phyloP scores from a whole-genome alignment of 2,888 invertebrate genomes.

The Thumatha senex region DNA sequence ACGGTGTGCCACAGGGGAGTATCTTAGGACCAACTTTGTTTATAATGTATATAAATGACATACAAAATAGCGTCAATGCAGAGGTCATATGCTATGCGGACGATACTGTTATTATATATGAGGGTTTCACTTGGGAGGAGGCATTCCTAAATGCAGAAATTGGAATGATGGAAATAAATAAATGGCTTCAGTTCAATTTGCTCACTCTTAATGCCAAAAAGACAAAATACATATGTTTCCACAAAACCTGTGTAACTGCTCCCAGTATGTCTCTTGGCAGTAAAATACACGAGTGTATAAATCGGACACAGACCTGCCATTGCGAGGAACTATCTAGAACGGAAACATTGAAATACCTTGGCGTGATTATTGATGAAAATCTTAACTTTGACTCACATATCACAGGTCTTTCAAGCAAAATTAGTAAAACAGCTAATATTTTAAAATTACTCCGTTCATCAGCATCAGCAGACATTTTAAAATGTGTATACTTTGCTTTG shows the following conservation, averaged over 20 bases:
- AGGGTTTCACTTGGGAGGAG: not conserved
- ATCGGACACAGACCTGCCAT: constrained; percentile 13
- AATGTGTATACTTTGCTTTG: not conserved
- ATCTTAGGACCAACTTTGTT: constrained; percentile 8
- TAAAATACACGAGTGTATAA: not conserved
- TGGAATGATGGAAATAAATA: not conserved
- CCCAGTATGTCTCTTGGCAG: not conserved
- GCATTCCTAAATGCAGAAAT: not conserved
- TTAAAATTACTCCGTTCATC: not conserved
- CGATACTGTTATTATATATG: not conserved
- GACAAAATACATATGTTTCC: not conserved
- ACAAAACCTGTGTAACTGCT: not conserved
- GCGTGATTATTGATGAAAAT: not conserved
- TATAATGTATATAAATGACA: constrained; percentile 5
- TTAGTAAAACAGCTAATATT: not conserved
- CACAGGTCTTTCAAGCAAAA: not conserved
- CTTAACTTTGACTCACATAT: not conserved
- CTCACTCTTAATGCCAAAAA: not conserved
- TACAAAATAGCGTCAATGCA: not conserved
- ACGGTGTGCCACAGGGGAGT: constrained; percentile 13
- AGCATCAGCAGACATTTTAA: not conserved
- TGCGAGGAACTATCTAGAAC: constrained; percentile 3
- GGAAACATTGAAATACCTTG: not conserved
- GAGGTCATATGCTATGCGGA: constrained; percentile 4
- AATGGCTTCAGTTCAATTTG: not conserved